A percentile compares a stretch with the other conserved stretches of the same genome.
These are phyloP conservation scores for Brevimyrus niger DNA, from an alignment of 2,113 vertebrate genomes.

Conservation along the genomic window DNA sequence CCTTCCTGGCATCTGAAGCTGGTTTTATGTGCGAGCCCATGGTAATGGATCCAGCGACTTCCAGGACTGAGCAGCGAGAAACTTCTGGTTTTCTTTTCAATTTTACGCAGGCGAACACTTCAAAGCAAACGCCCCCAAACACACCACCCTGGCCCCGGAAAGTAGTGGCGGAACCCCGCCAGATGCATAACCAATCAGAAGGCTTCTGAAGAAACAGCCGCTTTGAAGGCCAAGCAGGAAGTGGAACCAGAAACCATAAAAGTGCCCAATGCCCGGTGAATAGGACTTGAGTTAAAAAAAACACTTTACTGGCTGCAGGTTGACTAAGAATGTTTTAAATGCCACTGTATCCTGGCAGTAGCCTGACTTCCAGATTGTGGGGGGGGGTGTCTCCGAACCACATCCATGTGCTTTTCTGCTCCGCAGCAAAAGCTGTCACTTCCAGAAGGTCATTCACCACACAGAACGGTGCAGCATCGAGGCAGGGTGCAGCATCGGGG, in stretches of 20 bases:
- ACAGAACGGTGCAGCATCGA: not conserved
- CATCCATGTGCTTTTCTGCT: conserved; percentile 10
- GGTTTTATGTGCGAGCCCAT: conserved; percentile 37
- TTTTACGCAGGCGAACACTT: conserved; percentile 47
- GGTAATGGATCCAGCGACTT: conserved; percentile 35
- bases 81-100: conserved; percentile 48
- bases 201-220: conserved; percentile 44
- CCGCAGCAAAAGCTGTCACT: conserved; percentile 25
- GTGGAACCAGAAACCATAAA: conserved; percentile 20
- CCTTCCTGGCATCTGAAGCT: conserved; percentile 12
- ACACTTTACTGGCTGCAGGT: not conserved
- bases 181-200: conserved; percentile 57
- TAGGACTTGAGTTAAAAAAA: conserved; percentile 32
- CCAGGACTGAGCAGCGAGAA: conserved; percentile 3
- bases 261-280: conserved; percentile 39
- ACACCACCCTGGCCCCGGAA: conserved; percentile 8
- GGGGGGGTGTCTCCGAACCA: conserved; percentile 5
- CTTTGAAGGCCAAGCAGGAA: conserved; percentile 40
- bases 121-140: conserved; percentile 41
- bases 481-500: not conserved
- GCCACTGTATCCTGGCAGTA: conserved; percentile 23
- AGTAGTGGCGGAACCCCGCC: conserved; percentile 39
- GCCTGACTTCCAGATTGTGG: conserved; percentile 5
- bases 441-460: conserved; percentile 39
- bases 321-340: conserved; percentile 30